Base-by-base conservation (phyloP, 2,797 vertebrate genomes). In the Gymnopithys bicolor region DNA sequence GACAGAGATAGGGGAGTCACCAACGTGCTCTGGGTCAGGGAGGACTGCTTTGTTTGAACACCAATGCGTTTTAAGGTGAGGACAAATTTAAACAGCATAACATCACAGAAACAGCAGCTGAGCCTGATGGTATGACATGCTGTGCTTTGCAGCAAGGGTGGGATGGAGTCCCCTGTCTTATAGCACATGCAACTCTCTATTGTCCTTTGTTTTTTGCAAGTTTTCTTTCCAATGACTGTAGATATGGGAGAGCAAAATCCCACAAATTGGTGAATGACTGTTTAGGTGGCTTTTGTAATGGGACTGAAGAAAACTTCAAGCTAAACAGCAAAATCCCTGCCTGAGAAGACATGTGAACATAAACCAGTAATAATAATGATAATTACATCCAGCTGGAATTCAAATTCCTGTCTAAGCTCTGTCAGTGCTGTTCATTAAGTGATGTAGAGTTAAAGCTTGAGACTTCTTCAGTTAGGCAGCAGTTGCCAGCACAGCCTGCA, bases 321-420 rank as follows among this genome's bases (percentile, higher is more conserved):
- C n/a, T 85, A 51, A 89, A 58, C n/a, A 56, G 32, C 2, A 13
- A 92, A 76, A 78, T 82, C 6, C 10, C 33, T 81, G 55, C 27
- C 39, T 81, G 45, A 84, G 76, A 87, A 88, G 7, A n/a, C 22
- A 33, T 12, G 41, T 45, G 79, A 93, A 76, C 41, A 81, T 63
- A 64, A 89, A 84, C 59, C 81, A 92, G 79, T 90, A 91, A 79
- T 87, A 87, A 85, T 2, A 82, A 75, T 0, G 1, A 87, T 86
- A 89, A 92, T 89, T 88, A 41, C 48, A 86, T 95, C 68, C 58
- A 90, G 41, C 46, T 95, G 87, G 89, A 91, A 87, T 89, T 92
- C 43, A 58, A 71, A 94, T 85, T 83, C 81, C n/a, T 58, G 71
- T 80, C 87, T 59, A 39, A 83, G 73, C 64, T 74, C n/a, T 53